Conservation (phyloP, 2,888 invertebrate species). For the Dexiosoma caninum region DNA sequence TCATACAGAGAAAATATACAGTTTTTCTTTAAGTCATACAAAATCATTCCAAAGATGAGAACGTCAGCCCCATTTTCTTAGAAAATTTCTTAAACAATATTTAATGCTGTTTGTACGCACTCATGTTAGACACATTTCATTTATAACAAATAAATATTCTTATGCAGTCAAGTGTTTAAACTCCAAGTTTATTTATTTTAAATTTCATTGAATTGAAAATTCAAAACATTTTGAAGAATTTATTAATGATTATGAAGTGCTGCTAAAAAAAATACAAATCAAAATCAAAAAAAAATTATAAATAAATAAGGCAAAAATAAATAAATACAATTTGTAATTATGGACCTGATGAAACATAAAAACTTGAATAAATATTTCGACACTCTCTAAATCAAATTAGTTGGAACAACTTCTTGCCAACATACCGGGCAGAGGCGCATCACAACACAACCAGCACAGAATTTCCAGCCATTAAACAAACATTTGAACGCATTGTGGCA, state of each 20-base stretch:
- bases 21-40: no score
- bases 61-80: neutral
- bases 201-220: constrained; percentile 14
- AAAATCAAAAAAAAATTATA: neutral
- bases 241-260: constrained; percentile 26
- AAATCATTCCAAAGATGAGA: no score
- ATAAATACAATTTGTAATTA: constrained; percentile 49
- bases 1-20: no score
- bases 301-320: constrained; percentile 28
- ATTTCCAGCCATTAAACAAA: constrained; percentile 26
- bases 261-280: constrained; percentile 20
- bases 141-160: constrained; percentile 9
- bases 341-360: constrained; percentile 49
- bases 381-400: constrained; percentile 44
- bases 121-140: neutral
- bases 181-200: constrained; percentile 8
- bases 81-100: neutral
- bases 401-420: constrained; percentile 28
- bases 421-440: neutral
- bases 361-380: constrained; percentile 57
- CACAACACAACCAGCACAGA: neutral
- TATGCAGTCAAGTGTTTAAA: neutral
- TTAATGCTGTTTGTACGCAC: neutral
- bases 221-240: constrained; percentile 10
- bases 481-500: constrained; percentile 28